Percentiles rank a stretch among this genome's conserved stretches.
Conservation (phyloP, 2,888 invertebrate species). For the Cetonia aurata region DNA sequence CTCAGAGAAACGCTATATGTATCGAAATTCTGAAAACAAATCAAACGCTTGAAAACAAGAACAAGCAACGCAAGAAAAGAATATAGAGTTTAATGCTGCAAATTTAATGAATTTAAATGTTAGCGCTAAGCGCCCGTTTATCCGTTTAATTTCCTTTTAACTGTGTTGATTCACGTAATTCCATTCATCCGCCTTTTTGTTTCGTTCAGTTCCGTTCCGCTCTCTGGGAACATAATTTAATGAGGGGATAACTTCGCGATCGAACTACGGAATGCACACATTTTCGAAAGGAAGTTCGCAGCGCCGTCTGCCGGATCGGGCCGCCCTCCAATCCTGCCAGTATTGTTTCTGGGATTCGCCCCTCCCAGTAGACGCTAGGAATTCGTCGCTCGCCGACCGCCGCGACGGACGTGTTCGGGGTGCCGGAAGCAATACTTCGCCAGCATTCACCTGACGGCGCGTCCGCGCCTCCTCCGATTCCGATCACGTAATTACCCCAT, state of each 20-base stretch:
- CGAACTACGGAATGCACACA: conserved; percentile 16
- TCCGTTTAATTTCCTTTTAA: conserved; percentile 4
- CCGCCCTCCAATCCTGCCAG: not conserved
- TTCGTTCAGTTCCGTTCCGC: not conserved
- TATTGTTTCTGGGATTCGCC: conserved; percentile 10
- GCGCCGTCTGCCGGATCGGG: not conserved
- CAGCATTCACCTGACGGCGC: conserved; percentile 12
- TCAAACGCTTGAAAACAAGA: too few relatives aligned
- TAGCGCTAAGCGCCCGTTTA: too few relatives aligned
- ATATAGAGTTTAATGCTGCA: too few relatives aligned
- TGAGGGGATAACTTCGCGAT: not conserved
- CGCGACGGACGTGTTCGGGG: not conserved
- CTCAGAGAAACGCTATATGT: too few relatives aligned
- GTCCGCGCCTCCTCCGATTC: conserved; percentile 9
- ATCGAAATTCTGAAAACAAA: too few relatives aligned
- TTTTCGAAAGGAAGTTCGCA: not conserved
- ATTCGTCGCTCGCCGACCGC: not conserved
- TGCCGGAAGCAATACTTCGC: conserved; percentile 12
- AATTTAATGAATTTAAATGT: too few relatives aligned
- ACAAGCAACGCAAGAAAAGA: too few relatives aligned
- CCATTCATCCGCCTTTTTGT: conserved; percentile 2
- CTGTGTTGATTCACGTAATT: not conserved
- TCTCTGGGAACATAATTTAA: not conserved
- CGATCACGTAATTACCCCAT: conserved; percentile 33
- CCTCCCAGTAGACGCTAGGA: not conserved